phyloP scores from a whole-genome alignment of 1,140 invertebrate species.

The Drosophila sp. region DNA sequence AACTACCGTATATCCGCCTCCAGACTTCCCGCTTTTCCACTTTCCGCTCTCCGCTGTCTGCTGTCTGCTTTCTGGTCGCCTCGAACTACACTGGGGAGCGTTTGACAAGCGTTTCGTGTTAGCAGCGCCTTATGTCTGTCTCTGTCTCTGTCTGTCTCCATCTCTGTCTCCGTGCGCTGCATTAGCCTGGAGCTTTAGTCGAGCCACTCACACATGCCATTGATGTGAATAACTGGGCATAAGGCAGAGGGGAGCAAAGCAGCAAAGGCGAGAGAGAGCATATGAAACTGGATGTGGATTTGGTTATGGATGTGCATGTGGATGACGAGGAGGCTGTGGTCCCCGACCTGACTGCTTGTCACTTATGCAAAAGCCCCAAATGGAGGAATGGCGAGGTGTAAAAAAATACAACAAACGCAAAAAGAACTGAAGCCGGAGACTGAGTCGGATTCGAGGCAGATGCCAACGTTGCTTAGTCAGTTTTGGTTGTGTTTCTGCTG shows the following conservation, averaged over 20 bases:
- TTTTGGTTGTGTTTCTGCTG: conserved; percentile 53
- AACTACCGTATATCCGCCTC: conserved; percentile 25
- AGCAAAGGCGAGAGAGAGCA: conserved; percentile 4
- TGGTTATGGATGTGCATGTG: conserved; percentile 14
- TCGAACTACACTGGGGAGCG: conserved; percentile 52
- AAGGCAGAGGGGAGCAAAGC: conserved; percentile 19
- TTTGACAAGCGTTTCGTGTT: conserved; percentile 72
- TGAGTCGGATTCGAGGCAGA: conserved; percentile 25
- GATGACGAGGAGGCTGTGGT: conserved; percentile 12
- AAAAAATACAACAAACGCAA: conserved; percentile 50
- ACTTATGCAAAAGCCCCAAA: conserved; percentile 80
- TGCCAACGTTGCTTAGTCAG: conserved; percentile 49
- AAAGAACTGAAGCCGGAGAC: conserved; percentile 34
- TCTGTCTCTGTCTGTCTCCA: conserved; percentile 45
- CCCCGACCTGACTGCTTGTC: conserved; percentile 47
- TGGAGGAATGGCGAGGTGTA: conserved; percentile 71
- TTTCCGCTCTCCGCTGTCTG: background rate
- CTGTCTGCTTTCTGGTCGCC: background rate
- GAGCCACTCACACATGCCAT: conserved; percentile 52
- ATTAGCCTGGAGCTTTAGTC: conserved; percentile 70
- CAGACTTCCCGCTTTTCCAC: conserved; percentile 11
- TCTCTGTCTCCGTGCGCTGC: conserved; percentile 62
- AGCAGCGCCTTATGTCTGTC: conserved; percentile 52
- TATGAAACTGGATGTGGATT: conserved; percentile 3
- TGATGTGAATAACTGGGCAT: conserved; percentile 34